These are phyloP conservation scores for Bufo gargarizans DNA, from an alignment of 2,113 vertebrate species.

Conservation along the genomic window DNA sequence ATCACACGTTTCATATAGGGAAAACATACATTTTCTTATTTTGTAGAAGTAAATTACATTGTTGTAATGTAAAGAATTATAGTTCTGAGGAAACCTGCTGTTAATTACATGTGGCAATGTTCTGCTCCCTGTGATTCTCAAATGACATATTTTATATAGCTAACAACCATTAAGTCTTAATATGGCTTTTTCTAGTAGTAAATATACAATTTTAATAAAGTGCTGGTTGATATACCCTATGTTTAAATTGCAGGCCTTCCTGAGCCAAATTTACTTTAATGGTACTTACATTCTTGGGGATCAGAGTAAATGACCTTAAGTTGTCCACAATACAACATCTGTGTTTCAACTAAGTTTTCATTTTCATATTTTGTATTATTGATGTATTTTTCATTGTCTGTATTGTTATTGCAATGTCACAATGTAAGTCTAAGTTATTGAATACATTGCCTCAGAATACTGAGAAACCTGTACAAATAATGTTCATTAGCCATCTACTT, in stretches of 20 bases:
- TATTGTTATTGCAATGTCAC: neutral
- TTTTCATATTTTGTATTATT: neutral
- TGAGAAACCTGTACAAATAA: conserved; percentile 68
- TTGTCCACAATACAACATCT: neutral
- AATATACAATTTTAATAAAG: conserved; percentile 69
- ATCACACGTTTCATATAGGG: neutral
- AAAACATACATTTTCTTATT: conserved; percentile 18
- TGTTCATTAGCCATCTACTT: conserved; percentile 67
- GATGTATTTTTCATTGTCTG: neutral
- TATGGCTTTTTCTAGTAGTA: conserved; percentile 63
- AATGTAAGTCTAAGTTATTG: conserved; percentile 60
- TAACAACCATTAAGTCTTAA: conserved; percentile 65
- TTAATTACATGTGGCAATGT: conserved; percentile 66
- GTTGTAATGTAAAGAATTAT: conserved; percentile 34
- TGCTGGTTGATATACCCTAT: conserved; percentile 64
- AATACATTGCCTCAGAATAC: conserved; percentile 68
- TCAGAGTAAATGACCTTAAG: conserved; percentile 1
- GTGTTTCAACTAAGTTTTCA: neutral
- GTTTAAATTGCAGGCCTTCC: conserved; percentile 58
- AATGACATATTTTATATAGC: conserved; percentile 66
- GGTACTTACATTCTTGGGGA: neutral
- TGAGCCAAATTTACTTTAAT: neutral
- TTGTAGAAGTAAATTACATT: neutral
- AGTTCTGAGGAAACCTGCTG: conserved; percentile 33
- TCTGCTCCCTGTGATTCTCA: conserved; percentile 68